phyloP scores from a whole-genome alignment of 2,797 vertebrate genomes.

The Steatocranus sp. region DNA sequence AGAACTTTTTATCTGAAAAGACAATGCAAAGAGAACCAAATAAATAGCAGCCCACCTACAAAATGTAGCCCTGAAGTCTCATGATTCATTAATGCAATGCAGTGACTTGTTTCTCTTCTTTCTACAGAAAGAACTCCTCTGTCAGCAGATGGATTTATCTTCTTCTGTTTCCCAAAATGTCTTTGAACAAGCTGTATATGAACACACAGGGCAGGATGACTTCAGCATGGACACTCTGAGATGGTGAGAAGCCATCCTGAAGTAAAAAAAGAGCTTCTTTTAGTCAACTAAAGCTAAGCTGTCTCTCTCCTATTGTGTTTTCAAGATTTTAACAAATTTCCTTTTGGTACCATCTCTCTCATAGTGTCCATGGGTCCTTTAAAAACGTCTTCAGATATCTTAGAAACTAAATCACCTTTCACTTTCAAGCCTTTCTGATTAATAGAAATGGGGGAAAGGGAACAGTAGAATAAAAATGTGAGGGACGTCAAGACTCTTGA shows the following conservation, averaged over 20 bases:
- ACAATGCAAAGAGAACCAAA: neutral
- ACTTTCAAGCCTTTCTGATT: neutral
- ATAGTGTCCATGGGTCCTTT: neutral
- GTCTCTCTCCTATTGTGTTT: neutral
- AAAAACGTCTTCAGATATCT: neutral
- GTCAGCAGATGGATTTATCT: constrained; percentile 80
- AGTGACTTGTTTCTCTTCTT: neutral
- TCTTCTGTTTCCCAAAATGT: constrained; percentile 53
- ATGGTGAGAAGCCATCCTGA: constrained; percentile 71
- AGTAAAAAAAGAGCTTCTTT: neutral
- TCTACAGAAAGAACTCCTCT: constrained; percentile 86
- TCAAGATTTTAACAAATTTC: neutral
- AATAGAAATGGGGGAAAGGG: neutral
- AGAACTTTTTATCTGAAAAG: neutral
- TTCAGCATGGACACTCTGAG: constrained; percentile 80
- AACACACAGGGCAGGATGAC: constrained; percentile 74
- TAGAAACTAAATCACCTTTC: neutral
- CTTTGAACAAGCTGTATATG: constrained; percentile 80
- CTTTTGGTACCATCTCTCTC: neutral
- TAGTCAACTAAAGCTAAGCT: neutral
- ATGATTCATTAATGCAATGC: neutral
- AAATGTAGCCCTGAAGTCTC: neutral
- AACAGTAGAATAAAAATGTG: neutral
- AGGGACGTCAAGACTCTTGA: neutral
- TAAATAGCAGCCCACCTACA: neutral